phyloP scores from a whole-genome alignment of 2,888 invertebrate genomes.

The Amphimallon solstitiale region DNA sequence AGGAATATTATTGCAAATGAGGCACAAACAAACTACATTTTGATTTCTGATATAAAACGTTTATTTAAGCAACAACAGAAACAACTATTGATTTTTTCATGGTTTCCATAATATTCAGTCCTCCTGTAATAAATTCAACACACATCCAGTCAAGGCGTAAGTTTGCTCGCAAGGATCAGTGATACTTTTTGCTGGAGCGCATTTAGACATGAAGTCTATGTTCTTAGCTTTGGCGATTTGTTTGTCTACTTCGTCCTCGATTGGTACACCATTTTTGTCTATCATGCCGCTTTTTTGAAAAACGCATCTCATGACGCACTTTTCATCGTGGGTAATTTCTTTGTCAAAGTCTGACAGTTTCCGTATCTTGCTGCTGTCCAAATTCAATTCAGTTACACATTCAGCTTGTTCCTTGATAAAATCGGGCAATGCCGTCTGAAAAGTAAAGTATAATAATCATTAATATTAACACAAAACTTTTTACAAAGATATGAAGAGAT shows the following conservation, averaged over 20 bases:
- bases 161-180: constrained; percentile 8
- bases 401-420: too few species aligned
- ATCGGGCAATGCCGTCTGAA: too few species aligned
- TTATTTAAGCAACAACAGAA: too few species aligned
- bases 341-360: background rate
- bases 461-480: too few species aligned
- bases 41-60: too few species aligned
- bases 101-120: background rate
- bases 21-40: too few species aligned
- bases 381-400: too few species aligned
- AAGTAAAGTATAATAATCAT: too few species aligned
- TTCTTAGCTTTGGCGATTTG: background rate
- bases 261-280: background rate
- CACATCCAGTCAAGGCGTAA: constrained; percentile 1
- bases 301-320: constrained; percentile 12
- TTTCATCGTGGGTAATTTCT: constrained; percentile 5
- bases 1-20: too few species aligned
- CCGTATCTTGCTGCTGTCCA: too few species aligned
- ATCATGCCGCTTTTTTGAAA: background rate
- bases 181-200: background rate
- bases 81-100: background rate
- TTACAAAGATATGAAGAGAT: too few species aligned
- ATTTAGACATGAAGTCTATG: background rate
- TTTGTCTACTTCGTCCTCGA: background rate
- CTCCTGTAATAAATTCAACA: background rate